Conservation (phyloP, 2,797 vertebrate genomes). For the Pseudopleuronectes americanus region DNA sequence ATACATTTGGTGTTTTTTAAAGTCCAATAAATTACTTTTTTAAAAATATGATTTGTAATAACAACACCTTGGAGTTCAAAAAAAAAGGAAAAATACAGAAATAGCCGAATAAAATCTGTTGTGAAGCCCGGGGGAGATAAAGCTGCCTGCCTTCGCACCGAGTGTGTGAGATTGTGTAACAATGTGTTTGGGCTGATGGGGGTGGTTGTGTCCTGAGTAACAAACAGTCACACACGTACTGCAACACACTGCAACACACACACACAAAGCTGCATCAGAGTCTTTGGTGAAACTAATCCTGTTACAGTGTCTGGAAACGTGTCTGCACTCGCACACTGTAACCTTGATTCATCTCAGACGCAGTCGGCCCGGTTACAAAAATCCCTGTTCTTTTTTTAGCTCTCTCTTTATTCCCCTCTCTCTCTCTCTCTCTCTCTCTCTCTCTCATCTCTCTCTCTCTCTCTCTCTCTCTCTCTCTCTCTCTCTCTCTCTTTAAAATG, state of each 20-base stretch:
- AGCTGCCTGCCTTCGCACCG: slow-evolving; percentile 7
- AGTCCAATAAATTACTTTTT: slow-evolving; percentile 10
- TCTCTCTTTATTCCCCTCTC: background rate
- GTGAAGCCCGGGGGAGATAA: background rate
- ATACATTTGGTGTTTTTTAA: background rate
- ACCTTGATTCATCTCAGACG: slow-evolving; percentile 66
- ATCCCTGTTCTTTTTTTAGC: slow-evolving; percentile 41
- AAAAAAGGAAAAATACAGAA: slow-evolving; percentile 32
- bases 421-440: too few relatives aligned
- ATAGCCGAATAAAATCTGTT: slow-evolving; percentile 34
- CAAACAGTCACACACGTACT: slow-evolving; percentile 26
- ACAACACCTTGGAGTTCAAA: slow-evolving; percentile 22
- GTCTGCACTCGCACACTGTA: slow-evolving; percentile 50
- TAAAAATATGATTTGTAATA: background rate
- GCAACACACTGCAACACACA: slow-evolving; percentile 25
- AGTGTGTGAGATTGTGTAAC: slow-evolving; percentile 5
- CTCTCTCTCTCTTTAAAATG: slow-evolving; percentile 44
- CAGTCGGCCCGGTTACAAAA: slow-evolving; percentile 53
- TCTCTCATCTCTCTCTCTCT: background rate
- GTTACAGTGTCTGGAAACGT: slow-evolving; percentile 68
- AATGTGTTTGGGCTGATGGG: background rate
- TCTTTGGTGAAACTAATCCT: slow-evolving; percentile 70
- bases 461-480: background rate
- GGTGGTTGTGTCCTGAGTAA: slow-evolving; percentile 15
- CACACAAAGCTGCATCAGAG: slow-evolving; percentile 51